Conservation (phyloP, 1,140 invertebrate genomes). For the Bathynomus jamesi region DNA sequence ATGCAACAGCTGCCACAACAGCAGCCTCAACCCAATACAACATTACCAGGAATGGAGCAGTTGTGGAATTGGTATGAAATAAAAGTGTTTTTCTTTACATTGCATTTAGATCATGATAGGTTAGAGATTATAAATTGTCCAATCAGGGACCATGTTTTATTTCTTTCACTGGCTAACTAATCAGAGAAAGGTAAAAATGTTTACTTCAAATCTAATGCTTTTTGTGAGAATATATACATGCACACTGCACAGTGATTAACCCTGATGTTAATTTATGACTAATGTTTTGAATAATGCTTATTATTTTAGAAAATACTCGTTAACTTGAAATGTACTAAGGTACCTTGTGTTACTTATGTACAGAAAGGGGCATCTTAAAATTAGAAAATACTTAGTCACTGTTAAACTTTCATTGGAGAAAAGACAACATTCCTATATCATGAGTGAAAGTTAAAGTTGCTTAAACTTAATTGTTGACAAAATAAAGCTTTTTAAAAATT, state of each 20-base stretch:
- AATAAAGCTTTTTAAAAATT: constrained; percentile 17
- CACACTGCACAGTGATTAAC: too few relatives aligned
- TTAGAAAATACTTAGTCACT: not conserved
- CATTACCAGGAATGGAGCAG: constrained; percentile 33
- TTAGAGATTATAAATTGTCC: too few relatives aligned
- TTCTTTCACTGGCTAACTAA: too few relatives aligned
- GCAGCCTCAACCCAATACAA: constrained; percentile 26
- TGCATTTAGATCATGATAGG: not conserved
- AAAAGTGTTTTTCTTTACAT: not conserved
- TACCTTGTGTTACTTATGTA: too few relatives aligned
- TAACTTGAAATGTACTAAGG: too few relatives aligned
- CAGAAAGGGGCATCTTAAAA: too few relatives aligned
- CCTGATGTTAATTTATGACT: too few relatives aligned
- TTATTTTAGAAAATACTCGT: too few relatives aligned
- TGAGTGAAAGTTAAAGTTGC: not conserved
- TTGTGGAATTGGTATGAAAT: constrained; percentile 27
- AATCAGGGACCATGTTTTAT: too few relatives aligned
- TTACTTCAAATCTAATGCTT: not conserved
- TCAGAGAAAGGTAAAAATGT: not conserved
- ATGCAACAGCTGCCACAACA: constrained; percentile 39
- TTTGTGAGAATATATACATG: too few relatives aligned
- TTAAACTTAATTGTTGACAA: not conserved
- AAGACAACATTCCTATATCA: not conserved
- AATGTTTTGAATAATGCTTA: too few relatives aligned
- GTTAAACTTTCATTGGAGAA: not conserved